These are phyloP conservation scores for Wasmannia auropunctata DNA, from an alignment of 1,140 invertebrate species.

Conservation along the genomic window DNA sequence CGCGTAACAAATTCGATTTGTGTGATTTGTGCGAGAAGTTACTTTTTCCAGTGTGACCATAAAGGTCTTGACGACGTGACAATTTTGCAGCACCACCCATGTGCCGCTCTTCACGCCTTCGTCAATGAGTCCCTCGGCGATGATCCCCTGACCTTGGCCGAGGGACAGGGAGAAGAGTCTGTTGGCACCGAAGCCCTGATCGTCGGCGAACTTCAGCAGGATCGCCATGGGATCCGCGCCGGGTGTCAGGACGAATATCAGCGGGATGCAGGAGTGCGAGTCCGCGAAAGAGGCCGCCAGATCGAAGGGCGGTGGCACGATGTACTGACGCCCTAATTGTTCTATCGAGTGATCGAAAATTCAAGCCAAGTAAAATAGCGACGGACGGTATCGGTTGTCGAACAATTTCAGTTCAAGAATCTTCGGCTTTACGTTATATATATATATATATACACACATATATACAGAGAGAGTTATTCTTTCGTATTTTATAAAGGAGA, in stretches of 20 bases:
- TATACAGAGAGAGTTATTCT: too few relatives aligned
- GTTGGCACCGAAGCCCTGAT: constrained; percentile 94
- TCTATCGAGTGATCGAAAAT: constrained; percentile 71
- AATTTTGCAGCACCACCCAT: constrained; percentile 99
- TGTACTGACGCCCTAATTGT: constrained; percentile 89
- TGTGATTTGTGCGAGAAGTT: not conserved
- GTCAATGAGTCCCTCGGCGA: constrained; percentile 94
- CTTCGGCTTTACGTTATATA: not conserved
- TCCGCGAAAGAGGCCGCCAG: constrained; percentile 93
- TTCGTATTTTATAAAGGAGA: not conserved
- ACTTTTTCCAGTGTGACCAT: constrained; percentile 93
- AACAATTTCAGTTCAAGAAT: not conserved
- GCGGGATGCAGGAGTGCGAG: constrained; percentile 92
- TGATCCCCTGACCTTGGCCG: constrained; percentile 96
- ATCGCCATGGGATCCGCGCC: constrained; percentile 96
- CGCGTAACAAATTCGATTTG: not conserved
- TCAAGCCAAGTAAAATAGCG: not conserved
- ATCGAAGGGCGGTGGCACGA: constrained; percentile 96
- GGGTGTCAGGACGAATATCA: constrained; percentile 96
- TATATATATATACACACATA: too few relatives aligned
- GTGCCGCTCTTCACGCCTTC: constrained; percentile 93
- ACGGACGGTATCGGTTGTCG: not conserved
- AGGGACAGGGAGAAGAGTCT: constrained; percentile 94
- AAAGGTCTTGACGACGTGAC: constrained; percentile 97
- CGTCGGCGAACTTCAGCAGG: constrained; percentile 94